Base-by-base conservation (phyloP, 2,888 invertebrate species). In the Rotaria macrura region DNA sequence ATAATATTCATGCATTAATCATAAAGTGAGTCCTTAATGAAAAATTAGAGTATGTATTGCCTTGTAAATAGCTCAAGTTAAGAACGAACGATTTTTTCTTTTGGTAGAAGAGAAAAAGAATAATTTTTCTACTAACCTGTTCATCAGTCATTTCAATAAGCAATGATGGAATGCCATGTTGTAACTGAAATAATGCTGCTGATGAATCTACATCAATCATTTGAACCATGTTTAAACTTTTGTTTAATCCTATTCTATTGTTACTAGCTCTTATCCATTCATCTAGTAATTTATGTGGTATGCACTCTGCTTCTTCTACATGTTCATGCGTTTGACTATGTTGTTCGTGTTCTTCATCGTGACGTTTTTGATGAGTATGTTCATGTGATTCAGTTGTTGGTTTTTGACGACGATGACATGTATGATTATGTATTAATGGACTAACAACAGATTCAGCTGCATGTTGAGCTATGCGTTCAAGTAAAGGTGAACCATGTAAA, bases 111-210 rank as follows among this genome's bases (percentile, higher is more conserved):
- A 49, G 49, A 49, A 17, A 49, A 49, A 12, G n/a, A n/a, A n/a
- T n/a, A n/a, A n/a, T n/a, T n/a, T n/a, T n/a, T n/a, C n/a, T n/a
- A n/a, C n/a, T n/a, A n/a, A 79, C 79, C 79, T 79, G 43, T 43
- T 79, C 79, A 12, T 79, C 43, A 25, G 79, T 43, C 79, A 79
- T 79, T 79, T 79, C 79, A n/a, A 79, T 79, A 79, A 79, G 23
- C n/a, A 79, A 12, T 79, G 79, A 79, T n/a, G 79, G 79, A 79
- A 79, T 79, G 2, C 79, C 79, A 25, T n/a, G 20, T 79, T 79
- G 5, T 23, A 79, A 79, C 20, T 43, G 40, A 79, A 79, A 79
- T 40, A 79, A 40, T 79, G 79, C 43, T 43, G 79, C 79, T 43
- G 79, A 43, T 43, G 43, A 43, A 43, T 79, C 79, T 0, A 3